Evolutionary conservation across 2,113 vertebrate species (phyloP), one percentile per base, ranked within the genome.

Genomic region (Thryonomys swinderianus): DNA sequence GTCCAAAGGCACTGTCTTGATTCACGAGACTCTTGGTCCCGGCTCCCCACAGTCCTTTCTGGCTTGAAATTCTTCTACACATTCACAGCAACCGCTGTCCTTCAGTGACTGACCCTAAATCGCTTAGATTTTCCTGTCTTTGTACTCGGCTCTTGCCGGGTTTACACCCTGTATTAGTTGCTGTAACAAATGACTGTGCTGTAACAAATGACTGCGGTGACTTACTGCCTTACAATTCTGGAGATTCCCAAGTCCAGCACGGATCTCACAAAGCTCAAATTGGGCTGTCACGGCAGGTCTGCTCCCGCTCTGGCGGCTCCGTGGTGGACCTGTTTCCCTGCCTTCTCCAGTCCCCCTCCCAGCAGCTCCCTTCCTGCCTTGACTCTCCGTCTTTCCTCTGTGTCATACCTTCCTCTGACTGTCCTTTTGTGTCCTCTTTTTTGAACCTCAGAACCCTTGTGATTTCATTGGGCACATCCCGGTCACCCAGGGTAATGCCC

Each of bases 121-220:
- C 53, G 25, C 37, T 90, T 59, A 79, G 30, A 83, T 76, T 73
- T 51, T 83, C 48, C 82, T 78, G n/a, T 42, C 78, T 92, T 83
- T 61, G 57, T 51, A 67, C 27, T 59, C 32, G 48, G 57, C 74
- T 73, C 21, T 53, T 55, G 18, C 45, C 57, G 83, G 73, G 74
- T 85, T 74, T 83, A 91, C 3, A 73, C 57, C 11, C 1, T 5
- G 17, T 85, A 34, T 93, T 78, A 55, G 81, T 67, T 86, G 55
- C 62, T 53, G 16, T 84, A 93, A 95, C 69, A 97, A 79, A 34
- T 90, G 61, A 42, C 53, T 57, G 88, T 45, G 79, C n/a, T n/a
- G n/a, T n/a, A n/a, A n/a, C n/a, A n/a, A n/a, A n/a, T n/a, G 55
- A 40, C 1, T 14, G n/a, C 62, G 62, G 61, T 53, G 79, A 34